Conservation (phyloP, 2,113 vertebrate species). For the Halcyon malimbica region DNA sequence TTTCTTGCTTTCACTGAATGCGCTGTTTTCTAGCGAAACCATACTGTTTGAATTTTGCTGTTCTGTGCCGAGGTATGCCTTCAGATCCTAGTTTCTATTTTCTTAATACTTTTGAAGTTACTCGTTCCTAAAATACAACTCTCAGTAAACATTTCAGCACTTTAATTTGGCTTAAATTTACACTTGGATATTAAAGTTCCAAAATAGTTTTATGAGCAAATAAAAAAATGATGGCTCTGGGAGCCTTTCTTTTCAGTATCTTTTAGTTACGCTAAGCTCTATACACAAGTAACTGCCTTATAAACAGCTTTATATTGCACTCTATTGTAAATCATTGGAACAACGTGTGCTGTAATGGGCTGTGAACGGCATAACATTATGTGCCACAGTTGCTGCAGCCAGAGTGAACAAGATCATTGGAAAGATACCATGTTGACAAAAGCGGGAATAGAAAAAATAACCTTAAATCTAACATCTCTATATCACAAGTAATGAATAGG, state of each 20-base stretch:
- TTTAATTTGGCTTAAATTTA: slow-evolving; percentile 60
- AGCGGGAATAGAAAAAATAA: slow-evolving; percentile 1
- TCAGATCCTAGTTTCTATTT: slow-evolving; percentile 36
- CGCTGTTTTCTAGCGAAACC: slow-evolving; percentile 14
- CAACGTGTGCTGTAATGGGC: neutral
- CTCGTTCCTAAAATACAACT: slow-evolving; percentile 50
- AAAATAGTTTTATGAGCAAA: slow-evolving; percentile 49
- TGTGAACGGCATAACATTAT: neutral
- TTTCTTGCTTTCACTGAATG: neutral
- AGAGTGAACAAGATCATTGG: neutral
- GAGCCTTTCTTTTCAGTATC: slow-evolving; percentile 31
- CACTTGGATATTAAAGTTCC: neutral
- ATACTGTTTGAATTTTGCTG: slow-evolving; percentile 27
- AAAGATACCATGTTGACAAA: neutral
- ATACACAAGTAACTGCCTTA: slow-evolving; percentile 16
- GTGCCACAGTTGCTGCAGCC: slow-evolving; percentile 8
- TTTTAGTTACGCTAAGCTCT: neutral
- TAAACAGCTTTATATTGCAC: slow-evolving; percentile 34
- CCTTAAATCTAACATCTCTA: slow-evolving; percentile 26
- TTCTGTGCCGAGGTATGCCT: neutral
- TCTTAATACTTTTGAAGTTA: slow-evolving; percentile 49
- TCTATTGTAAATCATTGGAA: neutral
- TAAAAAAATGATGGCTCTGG: neutral
- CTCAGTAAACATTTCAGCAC: slow-evolving; percentile 35
- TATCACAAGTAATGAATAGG: slow-evolving; percentile 5